Percentiles rank a stretch among this genome's conserved stretches.
Evolutionary conservation across 2,888 invertebrate genomes (phyloP).

Genomic region (Oasisia sp.): DNA sequence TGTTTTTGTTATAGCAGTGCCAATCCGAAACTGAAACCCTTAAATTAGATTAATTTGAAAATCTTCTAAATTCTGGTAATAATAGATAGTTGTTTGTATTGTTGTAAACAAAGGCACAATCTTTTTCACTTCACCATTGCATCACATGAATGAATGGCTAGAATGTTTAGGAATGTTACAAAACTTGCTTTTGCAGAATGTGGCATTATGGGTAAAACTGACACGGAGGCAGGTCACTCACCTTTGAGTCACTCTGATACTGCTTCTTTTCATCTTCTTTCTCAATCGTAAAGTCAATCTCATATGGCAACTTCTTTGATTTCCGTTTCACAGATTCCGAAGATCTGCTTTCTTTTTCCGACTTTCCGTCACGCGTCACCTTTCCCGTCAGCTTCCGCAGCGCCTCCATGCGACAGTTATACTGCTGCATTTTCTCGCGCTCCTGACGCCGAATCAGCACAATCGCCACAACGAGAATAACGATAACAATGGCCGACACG

Average conservation of each 20-base stretch:
- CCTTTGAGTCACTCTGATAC: background rate
- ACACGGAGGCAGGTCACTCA: background rate
- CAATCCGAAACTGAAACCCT: background rate
- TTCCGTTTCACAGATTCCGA: background rate
- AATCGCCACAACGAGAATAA: background rate
- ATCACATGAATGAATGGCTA: background rate
- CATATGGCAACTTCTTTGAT: constrained; percentile 9
- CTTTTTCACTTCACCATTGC: background rate
- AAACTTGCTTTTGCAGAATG: background rate
- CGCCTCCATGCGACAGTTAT: background rate
- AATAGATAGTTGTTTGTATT: too few species aligned
- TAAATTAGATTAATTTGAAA: too few species aligned
- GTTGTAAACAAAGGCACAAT: too few species aligned
- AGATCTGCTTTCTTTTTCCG: background rate
- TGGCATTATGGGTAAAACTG: background rate
- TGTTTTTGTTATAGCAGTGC: background rate
- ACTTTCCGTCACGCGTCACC: background rate
- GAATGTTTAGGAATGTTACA: background rate
- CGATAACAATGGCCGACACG: background rate
- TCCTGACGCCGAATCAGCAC: background rate
- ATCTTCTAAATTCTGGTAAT: too few species aligned
- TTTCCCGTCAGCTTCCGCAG: background rate
- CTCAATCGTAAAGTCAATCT: background rate
- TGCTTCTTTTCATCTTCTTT: constrained; percentile 9
- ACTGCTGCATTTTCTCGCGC: background rate